phyloP scores from a whole-genome alignment of 2,888 invertebrate species.

The Automeris io region DNA sequence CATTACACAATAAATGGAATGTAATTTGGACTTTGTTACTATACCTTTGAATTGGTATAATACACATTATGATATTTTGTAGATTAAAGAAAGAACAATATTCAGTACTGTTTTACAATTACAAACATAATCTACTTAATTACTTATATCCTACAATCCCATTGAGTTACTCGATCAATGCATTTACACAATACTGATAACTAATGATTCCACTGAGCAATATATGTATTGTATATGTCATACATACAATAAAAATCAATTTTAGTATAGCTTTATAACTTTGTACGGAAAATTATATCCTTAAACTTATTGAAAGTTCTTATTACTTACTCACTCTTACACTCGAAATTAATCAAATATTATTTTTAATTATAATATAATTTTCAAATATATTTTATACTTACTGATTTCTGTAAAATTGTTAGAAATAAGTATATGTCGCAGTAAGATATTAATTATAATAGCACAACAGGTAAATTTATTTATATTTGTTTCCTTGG shows the following conservation, averaged over 20 bases:
- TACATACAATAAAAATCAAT: conserved; percentile 1
- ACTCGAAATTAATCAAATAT: too few relatives aligned
- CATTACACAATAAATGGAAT: conserved; percentile 62
- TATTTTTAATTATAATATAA: too few relatives aligned
- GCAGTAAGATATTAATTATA: too few relatives aligned
- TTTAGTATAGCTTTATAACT: neutral
- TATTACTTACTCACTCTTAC: too few relatives aligned
- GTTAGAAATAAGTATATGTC: too few relatives aligned
- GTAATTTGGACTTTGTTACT: conserved; percentile 62
- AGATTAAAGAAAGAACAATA: conserved; percentile 51
- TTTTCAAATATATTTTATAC: too few relatives aligned
- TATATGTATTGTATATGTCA: conserved; percentile 1
- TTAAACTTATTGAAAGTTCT: too few relatives aligned
- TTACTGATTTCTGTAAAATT: too few relatives aligned
- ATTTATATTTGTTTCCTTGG: too few relatives aligned
- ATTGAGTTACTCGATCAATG: conserved; percentile 50
- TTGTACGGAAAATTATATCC: too few relatives aligned
- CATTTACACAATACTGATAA: conserved; percentile 58
- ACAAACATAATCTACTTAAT: conserved; percentile 15
- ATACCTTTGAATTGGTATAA: conserved; percentile 52
- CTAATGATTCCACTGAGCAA: conserved; percentile 43
- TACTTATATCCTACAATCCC: conserved; percentile 26
- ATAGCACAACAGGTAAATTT: too few relatives aligned
- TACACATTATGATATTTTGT: conserved; percentile 36
- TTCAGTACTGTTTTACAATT: conserved; percentile 66